Evolutionary conservation across 64 coral and sea anemone genomes (phyloP), one percentile per base, ranked within the genome.

Genomic region (Exaiptasia diaphana): DNA sequence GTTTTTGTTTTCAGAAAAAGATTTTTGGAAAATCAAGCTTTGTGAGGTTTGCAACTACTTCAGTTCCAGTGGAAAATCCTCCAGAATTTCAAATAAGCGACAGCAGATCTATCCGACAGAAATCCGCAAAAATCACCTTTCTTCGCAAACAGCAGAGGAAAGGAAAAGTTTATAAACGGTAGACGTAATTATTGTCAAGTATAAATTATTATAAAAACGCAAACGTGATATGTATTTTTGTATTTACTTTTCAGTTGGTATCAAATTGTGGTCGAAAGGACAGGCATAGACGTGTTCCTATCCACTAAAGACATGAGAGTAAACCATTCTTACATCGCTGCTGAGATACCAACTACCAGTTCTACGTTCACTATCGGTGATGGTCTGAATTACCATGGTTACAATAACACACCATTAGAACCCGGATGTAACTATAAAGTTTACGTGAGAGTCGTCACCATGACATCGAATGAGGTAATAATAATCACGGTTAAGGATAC

Each of bases 381-480:
- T 20, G 61, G 61, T 37, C 30, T 35, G 61, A 35, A 65, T 65
- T 65, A 65, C 61, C 61, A 20, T 65, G 61, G 61, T 35, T 65
- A 65, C 61, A 35, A 36, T 35, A 65, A 65, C 61, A 35, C 33
- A 12, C 61, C 61, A 12, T 20, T 65, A 65, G n/a, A 15, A 36
- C 10, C 61, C 12, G 61, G 30, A 20, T 24, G 32, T 36, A 65
- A 65, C 30, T 65, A 65, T 24, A 34, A 35, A 35, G 10, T 65
- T 20, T 65, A 65, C 33, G 30, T 65, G 26, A 65, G 61, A 65
- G 31, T 20, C 21, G 61, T 65, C 30, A 65, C 61, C 3, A 65
- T 35, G 30, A 17, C 61, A 65, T 9, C 11, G 5, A 17, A 65
- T 37, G 61, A 35, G 61, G 61, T 65, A 65, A 65, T 4, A 26